Percentiles rank a stretch among this genome's conserved stretches.
Evolutionary conservation across 2,113 vertebrate species (phyloP).

Genomic region (Peromyscus maniculatus): DNA sequence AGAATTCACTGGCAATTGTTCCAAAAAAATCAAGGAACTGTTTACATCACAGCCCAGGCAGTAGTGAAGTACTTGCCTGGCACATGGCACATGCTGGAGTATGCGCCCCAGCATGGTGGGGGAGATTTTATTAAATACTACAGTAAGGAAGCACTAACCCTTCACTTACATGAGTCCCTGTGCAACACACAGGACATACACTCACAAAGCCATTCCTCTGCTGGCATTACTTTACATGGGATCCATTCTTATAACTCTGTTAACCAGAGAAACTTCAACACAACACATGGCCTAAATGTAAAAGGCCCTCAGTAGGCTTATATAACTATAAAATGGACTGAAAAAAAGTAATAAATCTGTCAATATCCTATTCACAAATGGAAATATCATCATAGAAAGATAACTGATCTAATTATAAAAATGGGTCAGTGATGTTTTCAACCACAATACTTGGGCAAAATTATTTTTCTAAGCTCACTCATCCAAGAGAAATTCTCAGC

Average conservation of each 20-base stretch:
- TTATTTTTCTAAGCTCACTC: too few relatives aligned
- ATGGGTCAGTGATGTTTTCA: too few relatives aligned
- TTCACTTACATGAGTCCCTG: background rate
- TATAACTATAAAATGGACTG: background rate
- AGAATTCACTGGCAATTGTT: background rate
- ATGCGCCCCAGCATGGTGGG: background rate
- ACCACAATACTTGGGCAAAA: too few relatives aligned
- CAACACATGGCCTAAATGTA: background rate
- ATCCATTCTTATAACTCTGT: background rate
- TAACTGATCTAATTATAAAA: too few relatives aligned
- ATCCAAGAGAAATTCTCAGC: too few relatives aligned
- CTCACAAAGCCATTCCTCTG: background rate
- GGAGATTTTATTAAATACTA: background rate
- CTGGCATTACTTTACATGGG: background rate
- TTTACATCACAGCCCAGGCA: background rate
- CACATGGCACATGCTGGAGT: background rate
- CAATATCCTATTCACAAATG: background rate
- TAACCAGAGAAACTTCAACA: background rate
- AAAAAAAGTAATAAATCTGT: background rate
- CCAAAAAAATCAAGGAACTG: background rate
- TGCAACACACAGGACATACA: background rate
- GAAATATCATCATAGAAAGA: background rate
- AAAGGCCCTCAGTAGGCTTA: background rate
- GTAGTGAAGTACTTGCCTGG: background rate
- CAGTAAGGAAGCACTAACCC: background rate